Percentiles rank a stretch among this genome's conserved stretches.
These are phyloP conservation scores for Sycophila texana DNA, from an alignment of 2,888 invertebrate genomes.

Conservation along the genomic window DNA sequence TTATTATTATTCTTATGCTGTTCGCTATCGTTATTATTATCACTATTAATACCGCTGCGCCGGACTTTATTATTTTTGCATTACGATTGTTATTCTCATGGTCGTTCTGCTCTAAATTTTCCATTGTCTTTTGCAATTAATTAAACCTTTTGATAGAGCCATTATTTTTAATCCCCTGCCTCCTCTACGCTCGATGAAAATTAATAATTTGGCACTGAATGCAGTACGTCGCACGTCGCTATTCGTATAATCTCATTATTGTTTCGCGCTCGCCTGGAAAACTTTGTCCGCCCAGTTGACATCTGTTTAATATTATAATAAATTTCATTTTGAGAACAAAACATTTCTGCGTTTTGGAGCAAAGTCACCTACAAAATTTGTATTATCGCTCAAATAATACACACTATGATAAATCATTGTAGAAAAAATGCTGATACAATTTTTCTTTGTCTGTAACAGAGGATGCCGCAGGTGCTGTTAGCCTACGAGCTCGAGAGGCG, in stretches of 20 bases:
- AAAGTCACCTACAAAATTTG: not conserved
- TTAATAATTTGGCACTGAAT: slow-evolving; percentile 45
- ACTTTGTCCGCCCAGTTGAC: slow-evolving; percentile 8
- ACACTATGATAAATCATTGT: too few species aligned
- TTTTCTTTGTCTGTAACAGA: slow-evolving; percentile 63
- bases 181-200: slow-evolving; percentile 22
- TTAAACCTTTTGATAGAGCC: slow-evolving; percentile 46
- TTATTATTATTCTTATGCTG: slow-evolving; percentile 27
- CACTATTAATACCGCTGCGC: slow-evolving; percentile 15
- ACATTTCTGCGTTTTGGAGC: not conserved
- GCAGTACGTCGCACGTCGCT: slow-evolving; percentile 20
- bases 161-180: slow-evolving; percentile 47
- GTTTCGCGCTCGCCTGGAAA: not conserved
- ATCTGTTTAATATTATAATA: not conserved
- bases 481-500: slow-evolving; percentile 66
- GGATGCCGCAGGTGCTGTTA: slow-evolving; percentile 73
- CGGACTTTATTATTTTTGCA: slow-evolving; percentile 39
- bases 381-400: not conserved
- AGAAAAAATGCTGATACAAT: too few species aligned
- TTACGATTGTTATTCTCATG: slow-evolving; percentile 45
- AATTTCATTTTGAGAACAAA: too few species aligned
- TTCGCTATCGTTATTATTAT: slow-evolving; percentile 19
- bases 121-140: slow-evolving; percentile 48
- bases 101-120: slow-evolving; percentile 50
- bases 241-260: slow-evolving; percentile 46